Evolutionary conservation across 1,140 invertebrate genomes (phyloP), one percentile per base, ranked within the genome.

Genomic region (Drosophila virilis): DNA sequence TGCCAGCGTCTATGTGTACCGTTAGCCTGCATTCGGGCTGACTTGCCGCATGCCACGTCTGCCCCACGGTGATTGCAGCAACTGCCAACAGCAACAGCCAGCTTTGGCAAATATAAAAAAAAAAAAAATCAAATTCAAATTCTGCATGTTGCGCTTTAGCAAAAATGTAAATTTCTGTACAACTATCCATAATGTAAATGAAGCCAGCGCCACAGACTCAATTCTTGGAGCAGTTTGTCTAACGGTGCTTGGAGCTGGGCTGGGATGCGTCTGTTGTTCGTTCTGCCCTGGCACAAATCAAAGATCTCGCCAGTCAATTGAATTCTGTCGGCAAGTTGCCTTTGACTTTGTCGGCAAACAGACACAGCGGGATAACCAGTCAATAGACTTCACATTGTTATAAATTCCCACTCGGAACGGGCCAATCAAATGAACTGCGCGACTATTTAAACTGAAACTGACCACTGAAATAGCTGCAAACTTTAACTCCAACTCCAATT

Each of bases 331-430:
- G 77, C 71, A 78, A 73, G 51, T 77, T 79, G 70, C 76, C 84
- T 89, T 88, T 88, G 83, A 74, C 83, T 88, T 88, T 88, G 84
- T 89, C 84, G 84, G 84, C 84, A 79, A 77, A 79, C 74, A 88
- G 15, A 65, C 68, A 71, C 83, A 88, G 83, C 83, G 83, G 83
- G 79, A 78, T 42, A 58, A 35, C 42, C 50, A 62, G 33, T 46
- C 59, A 70, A 72, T 33, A 58, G 54, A 57, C 65, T 52, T 35
- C 58, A 17, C 62, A 67, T 58, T 79, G 65, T 74, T 85, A 62
- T 66, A 77, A 70, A 74, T 85, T 54, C 64, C n/a, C 8, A 13
- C 10, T 9, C 51, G 9, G 12, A 62, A 54, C 57, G 35, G 46
- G 45, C 61, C 77, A 78, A 77, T 84, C 72, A 79, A 83, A 84